Evolutionary conservation across 2,113 vertebrate species (phyloP).

Genomic region (Platysteira castanea): DNA sequence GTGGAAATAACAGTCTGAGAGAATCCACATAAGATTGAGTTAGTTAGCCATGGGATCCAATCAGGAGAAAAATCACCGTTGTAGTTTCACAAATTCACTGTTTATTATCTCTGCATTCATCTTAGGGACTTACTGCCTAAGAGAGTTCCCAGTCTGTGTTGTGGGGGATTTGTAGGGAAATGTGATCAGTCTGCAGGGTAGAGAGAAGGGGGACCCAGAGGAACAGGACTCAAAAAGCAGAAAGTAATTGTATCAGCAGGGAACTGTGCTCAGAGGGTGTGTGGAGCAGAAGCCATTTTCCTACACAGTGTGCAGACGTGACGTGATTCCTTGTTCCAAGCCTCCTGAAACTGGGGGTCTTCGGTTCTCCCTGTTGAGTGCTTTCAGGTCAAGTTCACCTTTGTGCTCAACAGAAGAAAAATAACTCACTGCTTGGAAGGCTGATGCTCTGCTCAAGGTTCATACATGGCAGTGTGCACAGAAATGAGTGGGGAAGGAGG

Average conservation of each 20-base stretch:
- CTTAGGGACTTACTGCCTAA: background rate
- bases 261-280: fast-evolving
- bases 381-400: background rate
- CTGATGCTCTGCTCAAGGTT: background rate
- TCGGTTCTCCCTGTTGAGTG: background rate
- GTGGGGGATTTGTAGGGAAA: background rate
- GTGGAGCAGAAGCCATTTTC: background rate
- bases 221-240: background rate
- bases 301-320: background rate
- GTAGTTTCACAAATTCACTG: background rate
- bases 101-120: background rate
- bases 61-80: background rate
- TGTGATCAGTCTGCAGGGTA: background rate
- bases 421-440: background rate
- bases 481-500: background rate
- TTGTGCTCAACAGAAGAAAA: background rate
- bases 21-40: background rate
- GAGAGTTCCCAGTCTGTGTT: background rate
- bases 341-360: background rate
- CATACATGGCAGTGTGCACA: background rate
- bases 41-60: background rate
- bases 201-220: background rate
- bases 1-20: background rate
- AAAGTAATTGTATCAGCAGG: background rate
- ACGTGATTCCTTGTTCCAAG: background rate